Conservation (phyloP, 2,113 vertebrate species). For the Phocoena phocoena region DNA sequence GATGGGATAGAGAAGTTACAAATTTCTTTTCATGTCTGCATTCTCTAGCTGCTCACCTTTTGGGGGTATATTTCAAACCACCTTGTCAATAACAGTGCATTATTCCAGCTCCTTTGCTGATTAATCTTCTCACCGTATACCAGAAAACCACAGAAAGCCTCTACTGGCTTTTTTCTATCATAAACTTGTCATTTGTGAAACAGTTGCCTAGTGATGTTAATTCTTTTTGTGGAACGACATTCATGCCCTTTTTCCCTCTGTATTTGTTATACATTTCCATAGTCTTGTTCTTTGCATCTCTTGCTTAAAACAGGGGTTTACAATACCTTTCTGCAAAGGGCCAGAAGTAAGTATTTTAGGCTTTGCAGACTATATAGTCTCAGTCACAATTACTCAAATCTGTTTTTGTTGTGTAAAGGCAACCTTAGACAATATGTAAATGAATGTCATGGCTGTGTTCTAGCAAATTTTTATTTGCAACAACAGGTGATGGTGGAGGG, state of each 20-base stretch:
- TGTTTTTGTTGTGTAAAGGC: background rate
- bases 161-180: background rate
- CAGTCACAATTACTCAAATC: background rate
- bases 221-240: background rate
- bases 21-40: background rate
- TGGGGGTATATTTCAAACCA: background rate
- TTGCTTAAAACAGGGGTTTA: background rate
- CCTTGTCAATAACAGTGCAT: rapidly evolving
- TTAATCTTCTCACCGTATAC: background rate
- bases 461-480: background rate
- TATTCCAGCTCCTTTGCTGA: background rate
- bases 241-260: rapidly evolving
- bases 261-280: background rate
- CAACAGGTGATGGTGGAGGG: background rate
- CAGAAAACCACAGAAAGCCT: background rate
- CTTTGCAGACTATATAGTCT: background rate
- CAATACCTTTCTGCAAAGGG: background rate
- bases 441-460: background rate
- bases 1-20: background rate
- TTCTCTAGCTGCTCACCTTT: background rate
- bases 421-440: background rate
- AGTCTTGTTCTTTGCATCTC: background rate
- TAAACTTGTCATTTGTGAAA: background rate
- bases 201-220: background rate
- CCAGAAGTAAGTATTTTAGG: background rate